These are phyloP conservation scores for Erebia epiphron DNA, from an alignment of 2,888 invertebrate species.

Conservation along the genomic window DNA sequence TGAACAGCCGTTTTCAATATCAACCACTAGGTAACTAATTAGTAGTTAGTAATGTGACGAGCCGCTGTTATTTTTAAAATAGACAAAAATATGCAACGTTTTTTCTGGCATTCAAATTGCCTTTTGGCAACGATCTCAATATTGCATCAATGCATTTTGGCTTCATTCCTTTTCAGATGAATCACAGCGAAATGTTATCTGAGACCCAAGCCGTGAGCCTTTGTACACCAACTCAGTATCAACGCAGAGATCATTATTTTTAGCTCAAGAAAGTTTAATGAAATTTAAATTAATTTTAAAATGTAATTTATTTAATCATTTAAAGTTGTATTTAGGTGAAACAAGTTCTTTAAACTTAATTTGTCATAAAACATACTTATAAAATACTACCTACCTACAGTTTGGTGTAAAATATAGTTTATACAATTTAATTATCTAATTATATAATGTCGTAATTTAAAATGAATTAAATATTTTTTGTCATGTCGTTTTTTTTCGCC, in stretches of 20 bases:
- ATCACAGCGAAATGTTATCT: conserved; percentile 41
- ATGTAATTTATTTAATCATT: neutral
- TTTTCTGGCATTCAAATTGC: too few relatives aligned
- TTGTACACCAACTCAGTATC: conserved; percentile 68
- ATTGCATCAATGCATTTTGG: neutral
- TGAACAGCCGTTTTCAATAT: too few relatives aligned
- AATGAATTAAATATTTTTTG: neutral
- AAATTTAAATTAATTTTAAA: neutral
- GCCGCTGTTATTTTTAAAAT: too few relatives aligned
- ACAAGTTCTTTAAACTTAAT: neutral
- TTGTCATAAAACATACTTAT: neutral
- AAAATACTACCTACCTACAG: too few relatives aligned
- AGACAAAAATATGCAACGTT: too few relatives aligned
- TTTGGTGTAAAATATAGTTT: too few relatives aligned
- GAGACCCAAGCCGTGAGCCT: conserved; percentile 69
- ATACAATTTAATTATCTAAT: neutral
- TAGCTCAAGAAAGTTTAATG: neutral
- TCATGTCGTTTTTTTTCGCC: too few relatives aligned
- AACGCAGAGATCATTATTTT: neutral
- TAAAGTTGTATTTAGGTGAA: neutral
- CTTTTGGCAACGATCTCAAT: neutral
- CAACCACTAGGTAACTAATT: too few relatives aligned
- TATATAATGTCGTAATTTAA: neutral
- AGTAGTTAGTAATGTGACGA: too few relatives aligned
- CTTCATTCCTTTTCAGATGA: conserved; percentile 47